A percentile compares a stretch with the other conserved stretches of the same genome.
Conservation (phyloP, 2,113 vertebrate genomes). For the Peromyscus californicus region DNA sequence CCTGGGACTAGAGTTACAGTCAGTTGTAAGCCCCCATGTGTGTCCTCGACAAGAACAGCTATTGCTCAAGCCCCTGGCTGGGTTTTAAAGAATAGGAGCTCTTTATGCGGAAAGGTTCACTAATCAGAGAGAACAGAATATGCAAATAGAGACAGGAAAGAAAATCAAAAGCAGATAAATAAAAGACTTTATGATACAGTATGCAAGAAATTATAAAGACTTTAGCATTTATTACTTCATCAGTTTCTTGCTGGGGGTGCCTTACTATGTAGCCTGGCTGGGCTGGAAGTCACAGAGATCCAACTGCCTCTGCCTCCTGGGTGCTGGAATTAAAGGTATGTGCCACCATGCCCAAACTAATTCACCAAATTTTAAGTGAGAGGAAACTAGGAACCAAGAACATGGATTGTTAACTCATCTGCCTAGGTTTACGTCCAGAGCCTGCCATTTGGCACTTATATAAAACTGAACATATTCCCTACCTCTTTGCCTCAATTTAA, state of each 20-base stretch:
- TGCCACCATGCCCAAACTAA: neutral
- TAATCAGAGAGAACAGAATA: neutral
- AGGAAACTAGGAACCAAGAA: neutral
- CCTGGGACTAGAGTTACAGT: neutral
- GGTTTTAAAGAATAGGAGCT: constrained; percentile 1
- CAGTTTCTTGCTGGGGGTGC: neutral
- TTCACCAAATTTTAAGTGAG: neutral
- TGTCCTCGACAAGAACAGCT: neutral
- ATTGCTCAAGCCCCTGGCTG: neutral
- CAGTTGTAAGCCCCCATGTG: neutral
- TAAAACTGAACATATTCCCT: neutral
- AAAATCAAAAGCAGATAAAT: neutral
- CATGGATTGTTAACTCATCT: neutral
- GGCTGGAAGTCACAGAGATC: neutral
- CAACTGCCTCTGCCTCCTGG: neutral
- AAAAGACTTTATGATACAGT: neutral
- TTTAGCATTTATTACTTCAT: neutral
- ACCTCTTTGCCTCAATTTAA: neutral
- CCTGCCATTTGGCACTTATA: no score
- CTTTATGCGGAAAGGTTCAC: neutral
- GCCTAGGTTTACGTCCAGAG: neutral
- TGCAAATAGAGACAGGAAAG: neutral
- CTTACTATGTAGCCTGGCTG: neutral
- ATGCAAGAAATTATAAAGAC: neutral
- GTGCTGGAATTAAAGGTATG: neutral